Evolutionary conservation across 1,140 invertebrate species (phyloP).

Genomic region (Atta cephalotes): DNA sequence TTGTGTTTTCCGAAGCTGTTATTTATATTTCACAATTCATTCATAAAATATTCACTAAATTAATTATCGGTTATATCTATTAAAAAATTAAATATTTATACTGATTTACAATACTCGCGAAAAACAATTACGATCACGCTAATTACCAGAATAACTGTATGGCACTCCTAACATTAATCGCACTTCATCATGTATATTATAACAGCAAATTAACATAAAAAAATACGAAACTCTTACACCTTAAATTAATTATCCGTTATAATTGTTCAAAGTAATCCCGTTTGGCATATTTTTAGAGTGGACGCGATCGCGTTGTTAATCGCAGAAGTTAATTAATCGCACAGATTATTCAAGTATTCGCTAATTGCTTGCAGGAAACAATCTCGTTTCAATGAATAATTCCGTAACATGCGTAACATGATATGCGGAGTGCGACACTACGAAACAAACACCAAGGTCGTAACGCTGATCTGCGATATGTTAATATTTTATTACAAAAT

Average conservation of each 20-base stretch:
- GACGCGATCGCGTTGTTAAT: background rate
- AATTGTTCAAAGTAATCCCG: background rate
- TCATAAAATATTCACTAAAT: too few relatives aligned
- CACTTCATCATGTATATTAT: background rate
- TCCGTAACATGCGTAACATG: background rate
- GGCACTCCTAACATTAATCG: background rate
- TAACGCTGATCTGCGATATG: background rate
- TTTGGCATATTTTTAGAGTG: background rate
- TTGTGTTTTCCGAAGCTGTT: too few relatives aligned
- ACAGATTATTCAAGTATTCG: background rate
- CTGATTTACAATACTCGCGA: too few relatives aligned
- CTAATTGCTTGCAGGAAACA: background rate
- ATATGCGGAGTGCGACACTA: background rate
- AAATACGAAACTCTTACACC: background rate
- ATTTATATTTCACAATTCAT: too few relatives aligned
- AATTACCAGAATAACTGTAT: too few relatives aligned
- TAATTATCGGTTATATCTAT: too few relatives aligned
- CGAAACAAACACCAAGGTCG: background rate
- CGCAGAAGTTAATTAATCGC: background rate
- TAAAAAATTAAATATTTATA: too few relatives aligned
- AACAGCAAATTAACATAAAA: background rate
- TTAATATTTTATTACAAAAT: background rate
- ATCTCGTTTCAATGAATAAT: background rate
- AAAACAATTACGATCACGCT: too few relatives aligned
- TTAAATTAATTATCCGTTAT: background rate